These are phyloP conservation scores for Motacilla tschutschensis DNA, from an alignment of 2,113 vertebrate species.

Conservation along the genomic window DNA sequence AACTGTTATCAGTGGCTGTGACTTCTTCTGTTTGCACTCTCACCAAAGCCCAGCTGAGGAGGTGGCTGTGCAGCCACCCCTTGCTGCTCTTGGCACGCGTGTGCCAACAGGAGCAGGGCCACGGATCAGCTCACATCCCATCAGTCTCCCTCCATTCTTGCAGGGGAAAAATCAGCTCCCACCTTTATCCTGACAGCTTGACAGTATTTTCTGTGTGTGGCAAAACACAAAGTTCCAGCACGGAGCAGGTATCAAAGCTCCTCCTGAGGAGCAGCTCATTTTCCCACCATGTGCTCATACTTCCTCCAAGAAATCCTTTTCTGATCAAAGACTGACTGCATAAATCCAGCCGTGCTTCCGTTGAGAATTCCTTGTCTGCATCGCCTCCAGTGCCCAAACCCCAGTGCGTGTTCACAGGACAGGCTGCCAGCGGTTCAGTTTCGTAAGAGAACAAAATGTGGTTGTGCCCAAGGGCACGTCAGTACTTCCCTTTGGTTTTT, in stretches of 20 bases:
- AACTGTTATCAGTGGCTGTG: not conserved
- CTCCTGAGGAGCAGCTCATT: not conserved
- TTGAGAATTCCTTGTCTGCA: not conserved
- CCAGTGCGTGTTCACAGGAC: not conserved
- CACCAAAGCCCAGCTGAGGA: not conserved
- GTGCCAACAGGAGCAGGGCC: not conserved
- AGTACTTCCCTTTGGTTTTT: conserved; percentile 7
- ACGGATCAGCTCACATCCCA: accelerated
- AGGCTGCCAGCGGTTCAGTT: not conserved
- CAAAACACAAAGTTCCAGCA: accelerated
- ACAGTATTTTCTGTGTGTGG: accelerated
- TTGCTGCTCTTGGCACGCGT: accelerated
- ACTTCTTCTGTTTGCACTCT: not conserved
- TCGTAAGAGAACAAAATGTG: not conserved
- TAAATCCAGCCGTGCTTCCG: not conserved
- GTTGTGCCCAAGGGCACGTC: not conserved
- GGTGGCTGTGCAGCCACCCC: not conserved
- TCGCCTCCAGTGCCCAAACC: not conserved
- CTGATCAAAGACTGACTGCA: not conserved
- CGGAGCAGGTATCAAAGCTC: not conserved
- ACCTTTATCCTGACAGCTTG: not conserved
- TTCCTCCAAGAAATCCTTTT: not conserved
- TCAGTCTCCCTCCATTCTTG: not conserved
- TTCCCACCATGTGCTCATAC: accelerated
- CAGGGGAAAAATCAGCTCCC: not conserved